These are phyloP conservation scores for Acanthaster planci DNA, from an alignment of 35 echinoderm and acorn worm species.

Conservation along the genomic window DNA sequence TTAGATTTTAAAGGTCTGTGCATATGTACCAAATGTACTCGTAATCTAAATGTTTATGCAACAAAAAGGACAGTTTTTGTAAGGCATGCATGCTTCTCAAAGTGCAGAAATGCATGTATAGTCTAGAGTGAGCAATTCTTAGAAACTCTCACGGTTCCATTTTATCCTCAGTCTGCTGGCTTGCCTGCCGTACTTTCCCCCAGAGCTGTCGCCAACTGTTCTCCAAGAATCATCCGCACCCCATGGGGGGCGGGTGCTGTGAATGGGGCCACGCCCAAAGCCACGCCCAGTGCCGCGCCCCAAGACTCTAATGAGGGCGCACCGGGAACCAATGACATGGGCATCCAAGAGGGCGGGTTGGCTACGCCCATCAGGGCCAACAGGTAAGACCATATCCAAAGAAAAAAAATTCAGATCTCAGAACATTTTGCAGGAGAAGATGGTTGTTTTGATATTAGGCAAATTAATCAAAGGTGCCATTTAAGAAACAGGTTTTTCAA, in stretches of 20 bases:
- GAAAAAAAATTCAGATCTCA: too few relatives aligned
- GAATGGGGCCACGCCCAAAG: neutral
- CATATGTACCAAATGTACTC: too few relatives aligned
- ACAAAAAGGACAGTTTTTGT: too few relatives aligned
- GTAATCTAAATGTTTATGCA: too few relatives aligned
- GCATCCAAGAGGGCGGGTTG: neutral
- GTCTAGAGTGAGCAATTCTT: too few relatives aligned
- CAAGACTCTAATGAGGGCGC: neutral
- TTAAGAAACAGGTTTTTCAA: too few relatives aligned
- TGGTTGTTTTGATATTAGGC: too few relatives aligned
- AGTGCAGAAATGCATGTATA: too few relatives aligned
- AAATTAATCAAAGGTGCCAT: too few relatives aligned
- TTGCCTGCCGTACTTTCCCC: conserved; percentile 45
- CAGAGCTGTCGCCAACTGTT: conserved; percentile 50
- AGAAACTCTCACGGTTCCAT: neutral
- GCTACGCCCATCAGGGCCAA: neutral
- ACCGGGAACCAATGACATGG: neutral
- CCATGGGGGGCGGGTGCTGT: neutral
- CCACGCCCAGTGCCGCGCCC: conserved; percentile 2
- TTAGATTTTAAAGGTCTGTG: too few relatives aligned
- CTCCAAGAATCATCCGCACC: conserved; percentile 42
- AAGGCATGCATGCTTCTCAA: too few relatives aligned
- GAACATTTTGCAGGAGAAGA: too few relatives aligned
- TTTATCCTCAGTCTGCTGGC: neutral
- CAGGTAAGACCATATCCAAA: neutral